Conservation (phyloP, 2,888 invertebrate genomes). For the Liposcelis brunnea region DNA sequence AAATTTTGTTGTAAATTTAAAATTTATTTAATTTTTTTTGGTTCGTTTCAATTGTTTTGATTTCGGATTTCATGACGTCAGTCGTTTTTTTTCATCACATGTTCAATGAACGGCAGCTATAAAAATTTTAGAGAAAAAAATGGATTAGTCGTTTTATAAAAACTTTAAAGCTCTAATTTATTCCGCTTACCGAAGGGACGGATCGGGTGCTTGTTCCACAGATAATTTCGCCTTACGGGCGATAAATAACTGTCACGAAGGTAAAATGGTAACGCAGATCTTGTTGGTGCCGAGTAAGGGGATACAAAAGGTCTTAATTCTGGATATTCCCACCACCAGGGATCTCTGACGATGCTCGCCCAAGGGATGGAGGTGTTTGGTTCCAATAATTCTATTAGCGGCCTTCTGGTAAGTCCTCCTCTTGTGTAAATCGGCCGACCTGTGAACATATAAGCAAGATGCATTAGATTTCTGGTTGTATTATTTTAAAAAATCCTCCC, state of each 20-base stretch:
- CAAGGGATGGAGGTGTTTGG: conserved; percentile 61
- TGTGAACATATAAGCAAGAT: conserved; percentile 38
- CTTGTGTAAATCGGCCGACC: conserved; percentile 56
- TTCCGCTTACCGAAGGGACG: conserved; percentile 66
- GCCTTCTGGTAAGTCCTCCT: conserved; percentile 40
- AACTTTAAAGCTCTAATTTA: too few species aligned
- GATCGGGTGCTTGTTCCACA: conserved; percentile 82
- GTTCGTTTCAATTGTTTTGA: too few species aligned
- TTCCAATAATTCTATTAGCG: conserved; percentile 50
- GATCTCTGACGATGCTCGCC: conserved; percentile 68
- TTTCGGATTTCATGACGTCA: too few species aligned
- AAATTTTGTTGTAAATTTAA: too few species aligned
- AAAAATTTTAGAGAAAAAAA: too few species aligned
- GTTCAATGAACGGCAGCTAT: too few species aligned
- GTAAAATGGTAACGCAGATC: conserved; percentile 39
- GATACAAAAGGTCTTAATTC: conserved; percentile 57
- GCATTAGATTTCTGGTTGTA: neutral
- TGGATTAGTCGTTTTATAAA: too few species aligned
- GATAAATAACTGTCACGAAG: conserved; percentile 78
- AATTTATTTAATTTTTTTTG: too few species aligned
- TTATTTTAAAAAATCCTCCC: conserved; percentile 3
- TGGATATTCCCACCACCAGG: conserved; percentile 79
- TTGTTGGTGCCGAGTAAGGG: conserved; percentile 26
- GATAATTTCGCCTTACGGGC: conserved; percentile 76
- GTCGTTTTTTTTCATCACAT: too few species aligned